Conservation (phyloP, 2,888 invertebrate genomes). For the Craniophora ligustri region DNA sequence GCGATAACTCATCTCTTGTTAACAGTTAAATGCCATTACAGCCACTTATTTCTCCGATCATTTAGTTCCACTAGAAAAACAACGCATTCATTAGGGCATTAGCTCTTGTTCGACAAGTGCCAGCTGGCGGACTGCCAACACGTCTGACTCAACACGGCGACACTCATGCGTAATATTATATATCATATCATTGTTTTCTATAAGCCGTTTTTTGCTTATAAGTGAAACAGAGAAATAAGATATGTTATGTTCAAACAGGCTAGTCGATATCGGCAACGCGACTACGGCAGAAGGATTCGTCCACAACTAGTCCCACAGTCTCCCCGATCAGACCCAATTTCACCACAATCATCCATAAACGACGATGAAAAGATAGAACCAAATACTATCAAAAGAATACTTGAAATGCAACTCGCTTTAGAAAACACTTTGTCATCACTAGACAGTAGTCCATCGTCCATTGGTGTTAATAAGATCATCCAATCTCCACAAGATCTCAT, state of each 20-base stretch:
- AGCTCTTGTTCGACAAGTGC: conserved; percentile 63
- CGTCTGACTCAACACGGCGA: conserved; percentile 70
- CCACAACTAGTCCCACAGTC: conserved; percentile 69
- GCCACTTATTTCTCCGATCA: conserved; percentile 60
- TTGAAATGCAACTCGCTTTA: conserved; percentile 82
- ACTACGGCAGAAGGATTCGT: conserved; percentile 77
- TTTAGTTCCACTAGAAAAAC: conserved; percentile 67
- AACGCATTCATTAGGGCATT: conserved; percentile 76
- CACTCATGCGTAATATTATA: conserved; percentile 60
- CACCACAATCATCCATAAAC: conserved; percentile 43
- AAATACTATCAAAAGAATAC: conserved; percentile 73
- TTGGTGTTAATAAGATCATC: conserved; percentile 76
- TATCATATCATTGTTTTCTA: conserved; percentile 37
- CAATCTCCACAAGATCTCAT: conserved; percentile 80
- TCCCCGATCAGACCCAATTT: conserved; percentile 71
- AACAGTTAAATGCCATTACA: conserved; percentile 59
- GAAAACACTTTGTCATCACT: conserved; percentile 79
- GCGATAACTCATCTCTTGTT: conserved; percentile 58
- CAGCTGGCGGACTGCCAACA: conserved; percentile 75
- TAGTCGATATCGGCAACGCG: conserved; percentile 82
- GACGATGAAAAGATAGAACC: conserved; percentile 65
- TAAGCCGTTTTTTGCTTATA: conserved; percentile 45
- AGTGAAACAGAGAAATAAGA: conserved; percentile 33
- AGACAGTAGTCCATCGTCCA: conserved; percentile 72
- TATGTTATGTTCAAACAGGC: conserved; percentile 84